A percentile compares a stretch with the other conserved stretches of the same genome.
Conservation (phyloP, 92 coral and sea anemone genomes). For the Pocillopora meandrina region DNA sequence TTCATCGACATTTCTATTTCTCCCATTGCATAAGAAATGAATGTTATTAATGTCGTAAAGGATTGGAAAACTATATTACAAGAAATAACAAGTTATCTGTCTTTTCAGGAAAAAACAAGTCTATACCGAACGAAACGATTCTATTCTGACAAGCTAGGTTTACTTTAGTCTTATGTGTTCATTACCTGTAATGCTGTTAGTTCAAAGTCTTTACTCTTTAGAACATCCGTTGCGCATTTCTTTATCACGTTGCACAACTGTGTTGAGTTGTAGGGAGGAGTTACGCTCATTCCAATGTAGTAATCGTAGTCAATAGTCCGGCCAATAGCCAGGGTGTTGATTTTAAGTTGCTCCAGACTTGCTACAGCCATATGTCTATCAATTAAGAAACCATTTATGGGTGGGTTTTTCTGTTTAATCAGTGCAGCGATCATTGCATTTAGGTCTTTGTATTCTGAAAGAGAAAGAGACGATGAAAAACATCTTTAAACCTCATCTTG, state of each 20-base stretch:
- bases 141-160: too few species aligned
- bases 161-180: too few species aligned
- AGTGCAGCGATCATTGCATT: constrained; percentile 60
- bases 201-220: constrained; percentile 34
- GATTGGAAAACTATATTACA: too few species aligned
- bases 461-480: neutral
- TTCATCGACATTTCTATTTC: too few species aligned
- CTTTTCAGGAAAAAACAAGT: too few species aligned
- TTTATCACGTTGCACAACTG: constrained; percentile 47
- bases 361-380: constrained; percentile 85
- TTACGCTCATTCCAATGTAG: constrained; percentile 60
- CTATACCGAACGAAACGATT: too few species aligned
- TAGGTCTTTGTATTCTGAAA: constrained; percentile 28
- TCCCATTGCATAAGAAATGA: too few species aligned
- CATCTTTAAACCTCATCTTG: too few species aligned
- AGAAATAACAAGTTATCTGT: too few species aligned
- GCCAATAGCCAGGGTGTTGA: constrained; percentile 67
- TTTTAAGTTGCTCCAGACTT: constrained; percentile 13
- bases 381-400: constrained; percentile 72
- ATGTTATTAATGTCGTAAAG: too few species aligned
- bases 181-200: constrained; percentile 49
- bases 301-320: constrained; percentile 61
- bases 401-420: constrained; percentile 6
- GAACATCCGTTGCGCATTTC: constrained; percentile 56
- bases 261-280: constrained; percentile 24